Conservation (phyloP, 2,888 invertebrate genomes). For the Eudasyphora cyanicolor region DNA sequence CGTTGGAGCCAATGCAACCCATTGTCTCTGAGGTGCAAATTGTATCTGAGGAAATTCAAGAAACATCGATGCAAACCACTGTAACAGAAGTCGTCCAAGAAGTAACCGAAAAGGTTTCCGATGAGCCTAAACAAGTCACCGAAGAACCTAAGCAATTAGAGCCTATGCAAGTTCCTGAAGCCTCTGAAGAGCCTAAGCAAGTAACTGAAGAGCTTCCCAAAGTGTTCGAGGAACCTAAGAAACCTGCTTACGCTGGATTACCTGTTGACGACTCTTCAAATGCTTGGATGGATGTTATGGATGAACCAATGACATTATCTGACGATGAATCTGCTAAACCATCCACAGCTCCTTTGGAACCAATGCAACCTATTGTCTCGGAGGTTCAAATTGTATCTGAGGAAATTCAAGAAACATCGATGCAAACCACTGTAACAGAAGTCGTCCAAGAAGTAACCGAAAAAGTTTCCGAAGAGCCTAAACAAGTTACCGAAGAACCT, state of each 20-base stretch:
- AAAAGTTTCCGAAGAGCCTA: constrained; percentile 6
- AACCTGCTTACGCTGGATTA: constrained; percentile 71
- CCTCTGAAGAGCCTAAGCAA: background rate
- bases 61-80: background rate
- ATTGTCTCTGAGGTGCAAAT: background rate
- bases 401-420: constrained; percentile 49
- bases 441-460: constrained; percentile 17
- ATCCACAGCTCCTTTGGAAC: background rate
- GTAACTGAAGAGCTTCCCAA: background rate
- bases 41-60: too few relatives aligned
- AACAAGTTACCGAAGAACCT: background rate
- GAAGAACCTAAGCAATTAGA: background rate
- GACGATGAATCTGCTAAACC: constrained; percentile 66
- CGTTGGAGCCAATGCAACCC: background rate
- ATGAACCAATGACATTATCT: constrained; percentile 76
- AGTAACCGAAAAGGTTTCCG: background rate
- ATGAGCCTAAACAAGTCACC: background rate
- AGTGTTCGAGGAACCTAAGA: constrained; percentile 29
- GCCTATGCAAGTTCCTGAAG: too few relatives aligned
- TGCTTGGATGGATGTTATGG: constrained; percentile 66
- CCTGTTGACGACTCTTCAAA: constrained; percentile 65
- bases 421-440: background rate
- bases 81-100: background rate
- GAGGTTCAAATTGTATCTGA: constrained; percentile 67
- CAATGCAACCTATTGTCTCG: constrained; percentile 58